These are phyloP conservation scores for Cantharis rufa DNA, from an alignment of 2,888 invertebrate genomes.

Conservation along the genomic window DNA sequence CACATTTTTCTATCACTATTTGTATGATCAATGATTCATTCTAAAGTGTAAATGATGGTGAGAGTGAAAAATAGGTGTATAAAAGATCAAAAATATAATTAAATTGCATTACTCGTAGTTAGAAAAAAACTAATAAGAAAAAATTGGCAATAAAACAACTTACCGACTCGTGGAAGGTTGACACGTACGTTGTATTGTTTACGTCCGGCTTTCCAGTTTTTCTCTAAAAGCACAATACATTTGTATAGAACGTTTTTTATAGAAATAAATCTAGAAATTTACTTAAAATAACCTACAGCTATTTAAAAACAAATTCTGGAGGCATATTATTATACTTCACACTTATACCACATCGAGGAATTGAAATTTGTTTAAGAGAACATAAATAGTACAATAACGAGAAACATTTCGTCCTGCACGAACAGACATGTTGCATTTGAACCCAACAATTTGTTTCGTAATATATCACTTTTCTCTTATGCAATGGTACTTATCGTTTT, in stretches of 20 bases:
- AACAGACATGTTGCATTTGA: background rate
- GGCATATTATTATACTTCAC: no score
- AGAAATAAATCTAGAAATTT: background rate
- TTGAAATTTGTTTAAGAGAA: background rate
- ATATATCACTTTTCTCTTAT: background rate
- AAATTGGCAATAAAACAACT: conserved; percentile 30
- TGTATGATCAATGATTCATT: conserved; percentile 10
- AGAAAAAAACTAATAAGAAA: conserved; percentile 3
- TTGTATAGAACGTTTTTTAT: background rate
- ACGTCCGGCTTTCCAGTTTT: conserved; percentile 54
- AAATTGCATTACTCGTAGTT: background rate
- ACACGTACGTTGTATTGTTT: conserved; percentile 54
- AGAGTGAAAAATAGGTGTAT: background rate
- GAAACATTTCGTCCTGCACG: background rate
- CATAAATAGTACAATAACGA: background rate
- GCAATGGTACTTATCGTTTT: background rate
- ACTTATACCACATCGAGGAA: background rate
- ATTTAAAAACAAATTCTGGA: background rate
- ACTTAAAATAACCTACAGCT: background rate
- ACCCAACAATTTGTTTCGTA: background rate
- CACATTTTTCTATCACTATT: conserved; percentile 54
- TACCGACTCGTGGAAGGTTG: conserved; percentile 49
- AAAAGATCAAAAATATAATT: background rate
- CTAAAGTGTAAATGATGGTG: background rate
- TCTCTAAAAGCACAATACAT: conserved; percentile 47